Conservation (phyloP, 2,113 vertebrate genomes). For the Marmota monax region DNA sequence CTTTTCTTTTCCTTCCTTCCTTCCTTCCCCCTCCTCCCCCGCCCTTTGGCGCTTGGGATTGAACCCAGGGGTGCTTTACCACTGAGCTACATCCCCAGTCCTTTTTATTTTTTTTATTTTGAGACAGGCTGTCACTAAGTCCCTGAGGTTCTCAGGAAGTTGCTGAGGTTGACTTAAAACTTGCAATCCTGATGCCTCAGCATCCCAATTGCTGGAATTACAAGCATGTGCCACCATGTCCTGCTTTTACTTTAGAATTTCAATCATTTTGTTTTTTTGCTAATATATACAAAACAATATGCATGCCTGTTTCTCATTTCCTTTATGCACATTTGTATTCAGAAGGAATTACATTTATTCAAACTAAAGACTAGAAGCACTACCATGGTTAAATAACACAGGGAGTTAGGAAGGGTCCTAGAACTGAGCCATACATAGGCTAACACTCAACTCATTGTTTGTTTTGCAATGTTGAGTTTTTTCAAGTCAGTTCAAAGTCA, state of each 20-base stretch:
- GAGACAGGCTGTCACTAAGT: too few relatives aligned
- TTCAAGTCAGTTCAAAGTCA: background rate
- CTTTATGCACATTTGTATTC: background rate
- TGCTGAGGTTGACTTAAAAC: too few relatives aligned
- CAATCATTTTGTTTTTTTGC: background rate
- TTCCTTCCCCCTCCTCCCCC: too few relatives aligned
- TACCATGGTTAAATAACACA: background rate
- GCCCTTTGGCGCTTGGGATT: too few relatives aligned
- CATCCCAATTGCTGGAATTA: too few relatives aligned
- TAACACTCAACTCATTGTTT: background rate
- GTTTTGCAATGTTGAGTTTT: conserved; percentile 19
- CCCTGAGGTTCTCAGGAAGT: too few relatives aligned
- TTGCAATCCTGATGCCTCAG: too few relatives aligned
- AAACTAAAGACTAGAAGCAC: background rate
- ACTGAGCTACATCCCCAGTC: too few relatives aligned
- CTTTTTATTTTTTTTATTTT: too few relatives aligned
- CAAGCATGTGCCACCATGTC: too few relatives aligned
- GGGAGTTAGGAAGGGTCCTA: background rate
- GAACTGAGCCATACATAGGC: background rate
- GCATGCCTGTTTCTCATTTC: conserved; percentile 42
- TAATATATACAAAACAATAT: background rate
- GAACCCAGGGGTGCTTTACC: too few relatives aligned
- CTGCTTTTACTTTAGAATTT: background rate
- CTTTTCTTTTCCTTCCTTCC: too few relatives aligned
- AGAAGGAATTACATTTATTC: background rate